Conservation (phyloP, 2,113 vertebrate species). For the Hyperopisus bebe region DNA sequence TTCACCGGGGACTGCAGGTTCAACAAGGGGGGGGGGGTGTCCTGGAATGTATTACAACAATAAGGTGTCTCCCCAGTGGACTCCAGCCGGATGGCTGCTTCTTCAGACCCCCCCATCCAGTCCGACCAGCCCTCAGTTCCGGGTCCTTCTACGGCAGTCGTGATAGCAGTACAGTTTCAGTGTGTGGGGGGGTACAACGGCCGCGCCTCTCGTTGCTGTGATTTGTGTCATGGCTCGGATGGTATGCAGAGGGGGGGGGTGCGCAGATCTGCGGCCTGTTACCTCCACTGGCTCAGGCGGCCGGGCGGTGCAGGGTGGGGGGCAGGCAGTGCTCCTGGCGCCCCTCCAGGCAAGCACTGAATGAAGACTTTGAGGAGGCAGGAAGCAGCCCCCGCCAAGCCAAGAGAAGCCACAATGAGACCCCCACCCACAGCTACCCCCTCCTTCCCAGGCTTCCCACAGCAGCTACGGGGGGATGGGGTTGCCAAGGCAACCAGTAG, state of each 20-base stretch:
- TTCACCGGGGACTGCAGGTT: conserved; percentile 22
- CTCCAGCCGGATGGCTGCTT: background rate
- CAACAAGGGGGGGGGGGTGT: background rate
- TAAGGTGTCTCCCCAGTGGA: background rate
- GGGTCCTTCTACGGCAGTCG: background rate
- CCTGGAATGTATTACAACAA: background rate
- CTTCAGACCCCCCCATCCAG: background rate
- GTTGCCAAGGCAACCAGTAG: conserved; percentile 8
- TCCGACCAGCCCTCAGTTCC: background rate
- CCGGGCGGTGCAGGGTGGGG: conserved; percentile 23
- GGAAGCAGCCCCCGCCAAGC: conserved; percentile 40
- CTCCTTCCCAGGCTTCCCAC: background rate
- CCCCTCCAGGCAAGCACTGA: conserved; percentile 30
- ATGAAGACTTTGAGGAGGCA: conserved; percentile 43
- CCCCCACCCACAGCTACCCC: background rate
- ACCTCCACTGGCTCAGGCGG: background rate
- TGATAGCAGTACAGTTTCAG: background rate
- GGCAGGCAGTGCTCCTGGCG: conserved; percentile 33
- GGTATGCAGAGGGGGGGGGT: too few relatives aligned
- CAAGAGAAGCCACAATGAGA: conserved; percentile 36
- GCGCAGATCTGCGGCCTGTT: background rate
- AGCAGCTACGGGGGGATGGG: background rate
- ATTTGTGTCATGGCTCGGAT: too few relatives aligned
- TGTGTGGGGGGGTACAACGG: too few relatives aligned
- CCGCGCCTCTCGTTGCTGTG: too few relatives aligned